Conservation (phyloP, 2,888 invertebrate genomes). For the Hydropsyche betteni region DNA sequence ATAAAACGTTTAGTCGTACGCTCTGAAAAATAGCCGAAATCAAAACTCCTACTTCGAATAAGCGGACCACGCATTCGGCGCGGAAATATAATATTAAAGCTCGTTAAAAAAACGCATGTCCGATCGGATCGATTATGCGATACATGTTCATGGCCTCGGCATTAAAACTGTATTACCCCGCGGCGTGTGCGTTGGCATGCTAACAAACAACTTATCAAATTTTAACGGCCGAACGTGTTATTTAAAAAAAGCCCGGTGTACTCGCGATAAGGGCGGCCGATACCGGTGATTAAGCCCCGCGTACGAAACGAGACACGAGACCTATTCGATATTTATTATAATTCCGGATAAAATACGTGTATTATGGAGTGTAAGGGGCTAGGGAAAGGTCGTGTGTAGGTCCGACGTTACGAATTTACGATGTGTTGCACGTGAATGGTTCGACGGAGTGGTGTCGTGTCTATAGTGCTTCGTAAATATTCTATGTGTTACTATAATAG, state of each 20-base stretch:
- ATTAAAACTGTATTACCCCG: slow-evolving; percentile 28
- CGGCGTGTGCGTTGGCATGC: slow-evolving; percentile 37
- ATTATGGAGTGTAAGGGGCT: no score
- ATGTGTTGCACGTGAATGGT: no score
- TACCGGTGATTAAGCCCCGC: slow-evolving; percentile 38
- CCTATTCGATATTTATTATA: slow-evolving; percentile 35
- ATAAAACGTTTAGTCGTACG: neutral
- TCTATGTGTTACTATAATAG: no score
- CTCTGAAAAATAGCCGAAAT: no score
- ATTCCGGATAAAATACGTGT: slow-evolving; percentile 18
- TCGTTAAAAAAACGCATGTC: slow-evolving; percentile 32
- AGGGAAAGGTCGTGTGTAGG: no score
- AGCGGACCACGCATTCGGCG: neutral
- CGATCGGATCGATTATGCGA: slow-evolving; percentile 31
- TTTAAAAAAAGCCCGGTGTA: slow-evolving; percentile 39
- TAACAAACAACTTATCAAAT: slow-evolving; percentile 44
- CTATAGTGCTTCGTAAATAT: no score
- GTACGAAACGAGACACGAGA: slow-evolving; percentile 35
- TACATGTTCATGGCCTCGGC: slow-evolving; percentile 31
- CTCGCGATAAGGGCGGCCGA: slow-evolving; percentile 40
- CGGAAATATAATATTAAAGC: slow-evolving; percentile 32
- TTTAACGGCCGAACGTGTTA: slow-evolving; percentile 46
- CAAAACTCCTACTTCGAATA: no score
- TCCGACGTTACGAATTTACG: no score
- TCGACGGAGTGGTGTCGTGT: no score